Evolutionary conservation across 2,113 vertebrate species (phyloP).

Genomic region (Rhizomys pruinosus): DNA sequence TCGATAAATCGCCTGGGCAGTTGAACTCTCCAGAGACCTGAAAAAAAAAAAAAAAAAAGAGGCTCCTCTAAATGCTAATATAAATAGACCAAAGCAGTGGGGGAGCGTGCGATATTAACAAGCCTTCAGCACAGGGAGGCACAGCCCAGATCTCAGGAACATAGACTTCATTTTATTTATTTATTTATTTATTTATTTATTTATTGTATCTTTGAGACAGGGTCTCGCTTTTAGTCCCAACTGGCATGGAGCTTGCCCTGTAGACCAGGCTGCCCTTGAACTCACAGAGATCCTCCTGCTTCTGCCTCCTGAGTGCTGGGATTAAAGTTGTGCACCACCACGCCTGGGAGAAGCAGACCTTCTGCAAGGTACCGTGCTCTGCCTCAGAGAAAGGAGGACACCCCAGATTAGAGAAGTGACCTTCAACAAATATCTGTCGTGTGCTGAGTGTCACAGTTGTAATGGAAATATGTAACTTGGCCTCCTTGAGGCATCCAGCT

Average conservation of each 20-base stretch:
- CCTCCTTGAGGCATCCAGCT: background rate
- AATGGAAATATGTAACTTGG: background rate
- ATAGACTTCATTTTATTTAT: too few species aligned
- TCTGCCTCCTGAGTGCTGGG: too few species aligned
- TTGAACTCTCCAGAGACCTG: slow-evolving; percentile 41
- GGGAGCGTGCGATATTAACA: background rate
- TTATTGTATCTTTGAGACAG: too few species aligned
- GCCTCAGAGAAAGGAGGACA: background rate
- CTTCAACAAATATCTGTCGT: background rate
- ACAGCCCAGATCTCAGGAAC: background rate
- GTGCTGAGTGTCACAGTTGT: background rate
- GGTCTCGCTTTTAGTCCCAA: too few species aligned
- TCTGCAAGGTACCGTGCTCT: background rate
- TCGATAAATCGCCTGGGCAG: background rate
- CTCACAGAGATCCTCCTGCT: too few species aligned
- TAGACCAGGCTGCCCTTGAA: too few species aligned
- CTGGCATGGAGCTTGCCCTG: too few species aligned
- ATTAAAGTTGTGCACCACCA: too few species aligned
- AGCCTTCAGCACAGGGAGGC: background rate
- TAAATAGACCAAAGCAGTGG: slow-evolving; percentile 14
- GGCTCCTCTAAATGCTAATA: slow-evolving; percentile 27
- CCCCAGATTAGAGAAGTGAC: background rate
- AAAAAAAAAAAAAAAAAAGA: background rate
- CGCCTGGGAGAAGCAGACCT: background rate
- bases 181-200: too few species aligned